phyloP scores from a whole-genome alignment of 2,888 invertebrate genomes.

The Pristionchus japonicus region DNA sequence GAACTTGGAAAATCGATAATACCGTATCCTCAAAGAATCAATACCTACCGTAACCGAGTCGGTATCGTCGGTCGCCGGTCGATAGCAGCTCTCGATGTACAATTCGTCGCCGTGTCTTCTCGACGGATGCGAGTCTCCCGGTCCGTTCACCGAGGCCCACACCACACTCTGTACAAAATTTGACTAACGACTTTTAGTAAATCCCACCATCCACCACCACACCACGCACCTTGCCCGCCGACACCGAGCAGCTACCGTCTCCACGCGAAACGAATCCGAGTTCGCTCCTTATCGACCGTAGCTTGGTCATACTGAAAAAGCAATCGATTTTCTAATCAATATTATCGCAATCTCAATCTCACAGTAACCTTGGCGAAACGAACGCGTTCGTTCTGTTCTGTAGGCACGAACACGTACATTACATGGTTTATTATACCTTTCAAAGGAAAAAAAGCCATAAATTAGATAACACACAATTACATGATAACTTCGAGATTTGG shows the following conservation, averaged over 20 bases:
- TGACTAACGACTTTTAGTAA: background rate
- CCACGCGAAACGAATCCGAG: conserved; percentile 11
- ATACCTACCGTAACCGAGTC: background rate
- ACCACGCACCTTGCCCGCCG: background rate
- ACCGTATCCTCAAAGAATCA: too few relatives aligned
- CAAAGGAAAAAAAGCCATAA: background rate
- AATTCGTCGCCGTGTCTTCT: conserved; percentile 25
- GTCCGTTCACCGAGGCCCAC: conserved; percentile 42
- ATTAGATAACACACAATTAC: too few relatives aligned
- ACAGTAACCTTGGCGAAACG: background rate
- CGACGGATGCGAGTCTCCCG: conserved; percentile 28
- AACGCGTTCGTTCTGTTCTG: background rate
- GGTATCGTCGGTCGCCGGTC: background rate
- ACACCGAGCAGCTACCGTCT: conserved; percentile 30
- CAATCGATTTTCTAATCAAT: too few relatives aligned
- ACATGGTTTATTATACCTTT: background rate
- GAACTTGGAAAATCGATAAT: conserved; percentile 50
- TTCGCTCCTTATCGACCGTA: conserved; percentile 31
- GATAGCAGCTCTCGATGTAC: conserved; percentile 33
- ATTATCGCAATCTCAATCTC: background rate
- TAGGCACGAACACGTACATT: background rate
- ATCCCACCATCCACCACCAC: background rate
- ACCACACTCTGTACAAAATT: conserved; percentile 12
- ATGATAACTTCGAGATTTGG: too few relatives aligned
- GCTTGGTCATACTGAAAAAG: background rate